These are phyloP conservation scores for Pocota personata DNA, from an alignment of 2,888 invertebrate genomes.

Conservation along the genomic window DNA sequence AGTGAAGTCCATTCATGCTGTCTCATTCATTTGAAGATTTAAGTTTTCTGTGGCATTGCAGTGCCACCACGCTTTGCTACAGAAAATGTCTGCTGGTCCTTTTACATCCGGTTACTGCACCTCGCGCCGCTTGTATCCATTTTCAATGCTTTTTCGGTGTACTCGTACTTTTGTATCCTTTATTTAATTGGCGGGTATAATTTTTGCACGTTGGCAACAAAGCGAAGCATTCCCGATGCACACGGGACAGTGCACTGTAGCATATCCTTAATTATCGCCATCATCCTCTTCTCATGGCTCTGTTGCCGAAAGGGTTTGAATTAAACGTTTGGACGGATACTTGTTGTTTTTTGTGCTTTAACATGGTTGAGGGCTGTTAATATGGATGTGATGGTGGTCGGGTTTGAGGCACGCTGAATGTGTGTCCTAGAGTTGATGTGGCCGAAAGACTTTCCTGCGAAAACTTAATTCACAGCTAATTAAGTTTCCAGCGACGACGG, in stretches of 20 bases:
- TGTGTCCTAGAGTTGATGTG: constrained; percentile 36
- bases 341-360: constrained; percentile 24
- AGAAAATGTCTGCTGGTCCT: constrained; percentile 46
- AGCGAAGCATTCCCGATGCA: constrained; percentile 31
- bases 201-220: constrained; percentile 55
- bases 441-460: constrained; percentile 42
- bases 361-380: constrained; percentile 38
- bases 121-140: constrained; percentile 29
- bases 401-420: background rate
- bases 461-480: constrained; percentile 72
- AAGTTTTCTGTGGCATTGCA: constrained; percentile 46
- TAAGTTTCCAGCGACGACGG: constrained; percentile 55
- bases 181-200: constrained; percentile 43
- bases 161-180: constrained; percentile 30
- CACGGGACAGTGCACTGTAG: constrained; percentile 35
- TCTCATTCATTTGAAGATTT: constrained; percentile 57
- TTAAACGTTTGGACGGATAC: constrained; percentile 61
- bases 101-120: constrained; percentile 48
- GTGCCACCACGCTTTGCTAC: constrained; percentile 13
- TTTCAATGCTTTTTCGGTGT: constrained; percentile 20
- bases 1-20: constrained; percentile 34
- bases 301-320: constrained; percentile 56
- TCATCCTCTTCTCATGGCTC: constrained; percentile 50
- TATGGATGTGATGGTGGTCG: constrained; percentile 28
- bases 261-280: constrained; percentile 59